phyloP scores from a whole-genome alignment of 2,113 vertebrate genomes.

The Muntiacus muntjak region DNA sequence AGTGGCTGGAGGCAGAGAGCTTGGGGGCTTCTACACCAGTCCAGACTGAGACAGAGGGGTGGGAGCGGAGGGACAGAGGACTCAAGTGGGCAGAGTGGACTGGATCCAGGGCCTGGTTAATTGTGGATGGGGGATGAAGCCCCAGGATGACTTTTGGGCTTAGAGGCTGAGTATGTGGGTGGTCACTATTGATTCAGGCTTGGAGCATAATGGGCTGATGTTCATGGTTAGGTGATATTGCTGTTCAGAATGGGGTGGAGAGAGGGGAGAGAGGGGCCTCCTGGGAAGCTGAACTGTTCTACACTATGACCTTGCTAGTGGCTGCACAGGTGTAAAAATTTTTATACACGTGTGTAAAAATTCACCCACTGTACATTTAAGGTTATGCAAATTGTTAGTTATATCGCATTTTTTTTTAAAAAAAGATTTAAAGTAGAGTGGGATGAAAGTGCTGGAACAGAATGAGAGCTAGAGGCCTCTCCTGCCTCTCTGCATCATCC shows the following conservation, averaged over 20 bases:
- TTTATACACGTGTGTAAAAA: neutral
- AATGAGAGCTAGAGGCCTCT: neutral
- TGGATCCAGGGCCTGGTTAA: neutral
- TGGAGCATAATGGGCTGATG: neutral
- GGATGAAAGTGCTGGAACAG: neutral
- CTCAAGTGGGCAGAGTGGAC: too few species aligned
- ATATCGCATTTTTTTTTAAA: neutral
- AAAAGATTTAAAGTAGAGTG: neutral
- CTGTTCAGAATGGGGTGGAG: neutral
- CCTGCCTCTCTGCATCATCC: neutral
- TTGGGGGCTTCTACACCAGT: neutral
- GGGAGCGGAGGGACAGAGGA: neutral
- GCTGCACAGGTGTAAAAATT: neutral
- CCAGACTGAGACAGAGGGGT: too few species aligned
- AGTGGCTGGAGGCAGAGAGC: neutral
- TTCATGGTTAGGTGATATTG: neutral
- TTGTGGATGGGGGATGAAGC: neutral
- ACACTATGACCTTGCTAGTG: neutral
- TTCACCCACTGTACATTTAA: neutral
- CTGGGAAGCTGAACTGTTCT: neutral
- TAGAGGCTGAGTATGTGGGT: neutral
- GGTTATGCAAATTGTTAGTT: neutral
- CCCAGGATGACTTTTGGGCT: neutral
- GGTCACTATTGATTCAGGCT: neutral
- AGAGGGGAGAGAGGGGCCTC: neutral